Conservation (phyloP, 2,888 invertebrate species). For the Acanthacorydalis orientalis region DNA sequence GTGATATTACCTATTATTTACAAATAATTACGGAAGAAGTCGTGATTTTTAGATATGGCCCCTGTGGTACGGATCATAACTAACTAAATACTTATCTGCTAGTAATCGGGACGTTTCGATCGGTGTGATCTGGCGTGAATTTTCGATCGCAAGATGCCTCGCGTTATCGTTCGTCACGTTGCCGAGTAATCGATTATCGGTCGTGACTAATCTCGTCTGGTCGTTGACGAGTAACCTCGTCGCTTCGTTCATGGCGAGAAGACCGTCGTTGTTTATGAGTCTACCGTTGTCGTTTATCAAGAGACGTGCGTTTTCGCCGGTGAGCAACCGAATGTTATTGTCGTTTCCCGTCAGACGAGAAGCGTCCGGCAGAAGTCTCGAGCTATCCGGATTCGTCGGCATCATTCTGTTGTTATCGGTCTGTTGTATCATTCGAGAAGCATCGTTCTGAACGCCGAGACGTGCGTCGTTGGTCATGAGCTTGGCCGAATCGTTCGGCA, state of each 20-base stretch:
- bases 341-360: slow-evolving; percentile 14
- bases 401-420: slow-evolving; percentile 10
- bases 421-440: slow-evolving; percentile 16
- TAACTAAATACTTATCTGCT: slow-evolving; percentile 26
- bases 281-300: slow-evolving; percentile 16
- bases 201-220: slow-evolving; percentile 16
- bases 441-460: slow-evolving; percentile 10
- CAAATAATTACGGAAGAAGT: too few species aligned
- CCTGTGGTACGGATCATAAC: slow-evolving; percentile 26
- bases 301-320: slow-evolving; percentile 18
- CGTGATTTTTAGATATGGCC: slow-evolving; percentile 19
- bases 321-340: slow-evolving; percentile 12
- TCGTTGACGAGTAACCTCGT: slow-evolving; percentile 21
- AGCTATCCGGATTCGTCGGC: neutral
- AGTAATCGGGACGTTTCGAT: slow-evolving; percentile 22
- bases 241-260: slow-evolving; percentile 17
- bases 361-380: slow-evolving; percentile 5
- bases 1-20: too few species aligned
- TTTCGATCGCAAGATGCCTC: slow-evolving; percentile 11
- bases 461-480: slow-evolving; percentile 14
- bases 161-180: slow-evolving; percentile 16
- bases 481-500: slow-evolving; percentile 12
- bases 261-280: slow-evolving; percentile 17
- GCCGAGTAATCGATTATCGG: slow-evolving; percentile 13
- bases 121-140: slow-evolving; percentile 19